Evolutionary conservation across 23 tunicate species (phyloP), one percentile per base, ranked within the genome.

Genomic region (Oikopleura vanhoeffeni): DNA sequence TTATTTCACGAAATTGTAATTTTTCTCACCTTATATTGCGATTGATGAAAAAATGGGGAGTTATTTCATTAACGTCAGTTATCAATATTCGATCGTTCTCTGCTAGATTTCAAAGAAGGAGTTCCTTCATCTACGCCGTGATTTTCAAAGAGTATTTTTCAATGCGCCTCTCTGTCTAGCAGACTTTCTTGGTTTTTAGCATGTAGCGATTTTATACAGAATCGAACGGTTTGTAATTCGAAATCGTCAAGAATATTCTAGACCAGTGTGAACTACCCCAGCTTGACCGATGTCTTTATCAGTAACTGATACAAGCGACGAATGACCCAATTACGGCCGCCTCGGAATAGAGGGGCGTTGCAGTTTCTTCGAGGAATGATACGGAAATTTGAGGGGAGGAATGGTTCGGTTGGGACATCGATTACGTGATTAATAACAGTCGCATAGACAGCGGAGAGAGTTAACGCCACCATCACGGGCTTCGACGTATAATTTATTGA

Each of bases 371-470:
- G 4, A 71, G 79, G 34, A 18, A 71, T 3, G 79, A 71, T 3
- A 71, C 35, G 34, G 4, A 2, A 13, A 71, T 71, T 71, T 71
- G 40, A 3, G 97, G 97, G 30, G 90, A 34, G 85, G 89, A 89
- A 76, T 92, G 92, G 84, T 92, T 92, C n/a, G 85, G 89, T 57
- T n/a, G n/a, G n/a, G n/a, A n/a, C n/a, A n/a, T 92, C 97, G 2
- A 41, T 67, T 4, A 91, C 40, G 30, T 86, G 57, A 0, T 88
- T 57, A 41, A 84, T 41, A 67, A 91, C 89, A 0, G 91, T 91
- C 1, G 97, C 67, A 40, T 85, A 86, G n/a, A 41, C 91, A 30
- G 84, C n/a, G 75, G 39, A 57, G 38, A 0, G 86, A 40, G 83
- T 0, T 35, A 1, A 76, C 41, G 0, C 77, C 85, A 30, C 24